These are phyloP conservation scores for Spermophilus dauricus DNA, from an alignment of 2,113 vertebrate species.

Conservation along the genomic window DNA sequence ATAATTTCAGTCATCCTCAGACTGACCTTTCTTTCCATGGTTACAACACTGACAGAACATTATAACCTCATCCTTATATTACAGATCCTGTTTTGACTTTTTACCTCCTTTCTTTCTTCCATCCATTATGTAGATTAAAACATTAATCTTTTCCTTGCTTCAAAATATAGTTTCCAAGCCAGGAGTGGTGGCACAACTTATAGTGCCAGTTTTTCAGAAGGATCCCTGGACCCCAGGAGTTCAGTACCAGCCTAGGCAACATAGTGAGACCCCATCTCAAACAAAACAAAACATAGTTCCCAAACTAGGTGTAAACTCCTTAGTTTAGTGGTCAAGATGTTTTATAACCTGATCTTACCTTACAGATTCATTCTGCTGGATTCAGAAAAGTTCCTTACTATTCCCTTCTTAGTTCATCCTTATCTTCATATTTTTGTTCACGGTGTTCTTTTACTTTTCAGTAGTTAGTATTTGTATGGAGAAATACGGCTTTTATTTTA, in stretches of 20 bases:
- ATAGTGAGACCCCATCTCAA: neutral
- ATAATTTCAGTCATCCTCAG: neutral
- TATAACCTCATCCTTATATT: neutral
- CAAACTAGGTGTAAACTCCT: neutral
- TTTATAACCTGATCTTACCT: neutral
- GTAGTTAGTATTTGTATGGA: neutral
- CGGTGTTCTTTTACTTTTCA: neutral
- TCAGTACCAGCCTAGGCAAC: neutral
- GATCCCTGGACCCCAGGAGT: neutral
- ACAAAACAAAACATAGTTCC: neutral
- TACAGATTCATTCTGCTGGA: neutral
- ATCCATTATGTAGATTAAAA: neutral
- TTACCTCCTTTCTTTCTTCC: neutral
- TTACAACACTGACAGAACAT: neutral
- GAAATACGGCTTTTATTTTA: conserved; percentile 43
- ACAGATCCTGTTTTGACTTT: neutral
- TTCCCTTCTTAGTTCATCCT: neutral
- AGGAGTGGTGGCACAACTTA: neutral
- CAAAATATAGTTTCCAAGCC: neutral
- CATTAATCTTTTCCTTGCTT: neutral
- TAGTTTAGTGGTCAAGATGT: neutral
- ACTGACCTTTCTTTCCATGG: neutral
- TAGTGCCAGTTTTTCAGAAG: no score
- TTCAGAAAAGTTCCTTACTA: neutral
- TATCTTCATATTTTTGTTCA: neutral